phyloP scores from a whole-genome alignment of 2,113 vertebrate genomes.

The Grammomys surdaster region DNA sequence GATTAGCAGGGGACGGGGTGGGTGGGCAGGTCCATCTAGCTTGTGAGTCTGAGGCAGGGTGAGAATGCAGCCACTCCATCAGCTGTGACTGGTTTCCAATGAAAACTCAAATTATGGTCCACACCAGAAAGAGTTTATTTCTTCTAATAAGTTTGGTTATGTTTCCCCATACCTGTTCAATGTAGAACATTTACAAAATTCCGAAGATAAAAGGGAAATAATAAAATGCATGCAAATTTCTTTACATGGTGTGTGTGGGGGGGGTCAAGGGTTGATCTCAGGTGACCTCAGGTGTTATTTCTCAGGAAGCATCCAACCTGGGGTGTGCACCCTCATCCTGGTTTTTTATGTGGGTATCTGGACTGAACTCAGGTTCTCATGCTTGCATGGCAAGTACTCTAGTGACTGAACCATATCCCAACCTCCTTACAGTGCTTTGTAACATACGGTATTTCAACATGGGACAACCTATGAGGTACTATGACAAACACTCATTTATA shows the following conservation, averaged over 20 bases:
- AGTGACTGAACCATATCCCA: background rate
- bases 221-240: conserved; percentile 27
- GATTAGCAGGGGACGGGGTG: background rate
- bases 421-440: background rate
- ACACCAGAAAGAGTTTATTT: conserved; percentile 19
- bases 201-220: conserved; percentile 53
- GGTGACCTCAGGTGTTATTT: background rate
- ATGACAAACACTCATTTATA: background rate
- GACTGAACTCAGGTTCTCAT: background rate
- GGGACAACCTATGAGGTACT: background rate
- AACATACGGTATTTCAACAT: conserved; percentile 15
- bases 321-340: background rate
- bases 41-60: background rate
- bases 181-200: conserved; percentile 57
- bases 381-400: background rate
- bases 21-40: background rate
- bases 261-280: background rate
- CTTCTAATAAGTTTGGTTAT: conserved; percentile 7
- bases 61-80: background rate
- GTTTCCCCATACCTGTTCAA: conserved; percentile 48
- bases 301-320: background rate
- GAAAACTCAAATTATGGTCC: conserved; percentile 39
- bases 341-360: background rate
- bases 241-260: background rate
- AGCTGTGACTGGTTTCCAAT: conserved; percentile 21